Percentiles rank a stretch among this genome's conserved stretches.
Conservation (phyloP, 2,888 invertebrate species). For the Scelioninae gen. 2 region DNA sequence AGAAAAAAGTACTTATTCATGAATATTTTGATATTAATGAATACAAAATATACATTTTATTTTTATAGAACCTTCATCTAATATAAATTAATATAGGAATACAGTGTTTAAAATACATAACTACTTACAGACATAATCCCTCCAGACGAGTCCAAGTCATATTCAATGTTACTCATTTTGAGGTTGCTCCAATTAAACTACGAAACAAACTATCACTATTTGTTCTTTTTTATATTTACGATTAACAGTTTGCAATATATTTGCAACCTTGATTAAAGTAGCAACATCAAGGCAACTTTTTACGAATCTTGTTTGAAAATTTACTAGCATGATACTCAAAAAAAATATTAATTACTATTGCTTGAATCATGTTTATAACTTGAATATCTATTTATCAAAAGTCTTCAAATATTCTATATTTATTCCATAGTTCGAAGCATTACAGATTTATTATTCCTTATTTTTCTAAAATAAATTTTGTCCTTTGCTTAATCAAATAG, state of each 20-base stretch:
- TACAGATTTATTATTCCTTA: background rate
- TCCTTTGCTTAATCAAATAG: background rate
- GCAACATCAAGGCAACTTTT: conserved; percentile 50
- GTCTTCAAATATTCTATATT: too few relatives aligned
- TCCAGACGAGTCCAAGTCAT: conserved; percentile 50
- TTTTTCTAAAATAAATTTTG: too few relatives aligned
- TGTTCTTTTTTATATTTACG: background rate
- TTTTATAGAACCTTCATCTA: too few relatives aligned
- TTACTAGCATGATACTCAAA: conserved; percentile 24
- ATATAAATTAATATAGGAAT: background rate
- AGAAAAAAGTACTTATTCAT: too few relatives aligned
- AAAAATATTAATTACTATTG: background rate
- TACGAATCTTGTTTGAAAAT: conserved; percentile 44
- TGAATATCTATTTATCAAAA: too few relatives aligned
- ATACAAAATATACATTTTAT: conserved; percentile 4
- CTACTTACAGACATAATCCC: conserved; percentile 47
- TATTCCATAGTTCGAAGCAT: too few relatives aligned
- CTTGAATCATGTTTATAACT: conserved; percentile 12
- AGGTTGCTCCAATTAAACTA: background rate
- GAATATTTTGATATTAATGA: background rate
- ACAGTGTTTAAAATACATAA: background rate
- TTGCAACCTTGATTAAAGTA: background rate
- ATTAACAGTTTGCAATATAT: background rate
- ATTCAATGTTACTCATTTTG: conserved; percentile 51
- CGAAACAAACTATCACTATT: conserved; percentile 1